Conservation (phyloP, 1,140 invertebrate genomes). For the Ganaspis sp. region DNA sequence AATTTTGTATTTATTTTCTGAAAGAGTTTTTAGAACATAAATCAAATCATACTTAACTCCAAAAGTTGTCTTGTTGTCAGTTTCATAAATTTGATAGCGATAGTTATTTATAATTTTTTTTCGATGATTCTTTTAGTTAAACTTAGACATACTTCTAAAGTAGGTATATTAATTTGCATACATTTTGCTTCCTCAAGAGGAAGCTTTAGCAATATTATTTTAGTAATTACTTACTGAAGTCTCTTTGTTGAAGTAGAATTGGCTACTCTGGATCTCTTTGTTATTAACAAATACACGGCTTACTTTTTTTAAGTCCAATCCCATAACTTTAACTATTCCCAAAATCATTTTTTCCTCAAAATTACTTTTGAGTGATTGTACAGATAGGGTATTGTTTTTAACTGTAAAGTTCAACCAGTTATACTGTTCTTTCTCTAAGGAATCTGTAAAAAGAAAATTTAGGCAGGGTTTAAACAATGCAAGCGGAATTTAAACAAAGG, state of each 20-base stretch:
- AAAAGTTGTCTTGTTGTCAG: too few species aligned
- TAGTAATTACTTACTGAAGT: conserved; percentile 53
- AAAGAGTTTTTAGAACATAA: too few species aligned
- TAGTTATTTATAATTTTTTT: too few species aligned
- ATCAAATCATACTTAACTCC: too few species aligned
- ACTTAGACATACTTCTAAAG: too few species aligned
- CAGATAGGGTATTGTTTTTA: conserved; percentile 73
- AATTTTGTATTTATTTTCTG: too few species aligned
- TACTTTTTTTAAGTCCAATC: conserved; percentile 49
- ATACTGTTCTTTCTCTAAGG: conserved; percentile 79
- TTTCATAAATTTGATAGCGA: too few species aligned
- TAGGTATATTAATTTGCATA: too few species aligned
- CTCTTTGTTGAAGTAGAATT: conserved; percentile 54
- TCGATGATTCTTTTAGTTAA: too few species aligned
- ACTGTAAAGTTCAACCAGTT: conserved; percentile 78
- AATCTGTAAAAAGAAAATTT: conserved; percentile 74
- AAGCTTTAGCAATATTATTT: background rate
- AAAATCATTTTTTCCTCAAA: conserved; percentile 62
- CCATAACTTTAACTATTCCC: conserved; percentile 66
- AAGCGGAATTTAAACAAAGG: too few species aligned
- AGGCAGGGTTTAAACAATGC: too few species aligned
- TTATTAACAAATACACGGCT: conserved; percentile 59
- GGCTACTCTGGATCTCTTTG: conserved; percentile 35
- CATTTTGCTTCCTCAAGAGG: too few species aligned
- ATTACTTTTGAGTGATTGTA: conserved; percentile 57